Evolutionary conservation across 1,140 invertebrate species (phyloP).

Genomic region (Ptiloglossa arizonensis): DNA sequence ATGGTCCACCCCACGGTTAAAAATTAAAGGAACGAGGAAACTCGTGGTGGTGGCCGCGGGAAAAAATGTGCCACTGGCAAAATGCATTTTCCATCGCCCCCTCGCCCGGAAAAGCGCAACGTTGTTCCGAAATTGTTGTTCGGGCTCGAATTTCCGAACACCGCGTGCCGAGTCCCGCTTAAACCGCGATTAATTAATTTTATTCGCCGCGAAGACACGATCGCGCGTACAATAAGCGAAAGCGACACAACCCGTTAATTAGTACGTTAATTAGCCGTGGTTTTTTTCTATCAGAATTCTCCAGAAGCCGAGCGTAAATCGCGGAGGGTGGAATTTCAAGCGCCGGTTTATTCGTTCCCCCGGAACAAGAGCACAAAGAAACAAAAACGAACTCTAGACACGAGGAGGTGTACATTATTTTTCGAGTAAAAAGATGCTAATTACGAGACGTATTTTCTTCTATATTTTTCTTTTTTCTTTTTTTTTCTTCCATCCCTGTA

Average conservation of each 20-base stretch:
- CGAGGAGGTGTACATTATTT: conserved; percentile 8
- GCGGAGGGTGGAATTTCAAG: not conserved
- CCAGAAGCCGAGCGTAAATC: conserved; percentile 4
- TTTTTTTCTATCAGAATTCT: conserved; percentile 20
- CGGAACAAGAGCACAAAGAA: not conserved
- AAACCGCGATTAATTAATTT: conserved; percentile 21
- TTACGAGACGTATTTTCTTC: not conserved
- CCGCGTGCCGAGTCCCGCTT: not conserved
- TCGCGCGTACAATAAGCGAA: conserved; percentile 11
- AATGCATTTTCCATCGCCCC: not conserved
- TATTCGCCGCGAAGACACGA: not conserved
- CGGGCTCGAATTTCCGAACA: no score
- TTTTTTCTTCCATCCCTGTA: no score
- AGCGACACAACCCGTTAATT: conserved; percentile 2
- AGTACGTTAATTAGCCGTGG: conserved; percentile 29
- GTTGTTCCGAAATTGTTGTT: no score
- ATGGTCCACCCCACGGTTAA: no score
- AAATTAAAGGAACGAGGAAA: not conserved
- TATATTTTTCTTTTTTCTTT: not conserved
- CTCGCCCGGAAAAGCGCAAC: not conserved
- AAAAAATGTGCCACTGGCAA: not conserved
- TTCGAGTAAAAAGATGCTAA: not conserved
- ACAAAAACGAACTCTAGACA: not conserved
- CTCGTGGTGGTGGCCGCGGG: not conserved
- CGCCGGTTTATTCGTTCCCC: conserved; percentile 4